Percentiles rank a stretch among this genome's conserved stretches.
Evolutionary conservation across 2,113 vertebrate species (phyloP).

Genomic region (Ctenodactylus gundi): DNA sequence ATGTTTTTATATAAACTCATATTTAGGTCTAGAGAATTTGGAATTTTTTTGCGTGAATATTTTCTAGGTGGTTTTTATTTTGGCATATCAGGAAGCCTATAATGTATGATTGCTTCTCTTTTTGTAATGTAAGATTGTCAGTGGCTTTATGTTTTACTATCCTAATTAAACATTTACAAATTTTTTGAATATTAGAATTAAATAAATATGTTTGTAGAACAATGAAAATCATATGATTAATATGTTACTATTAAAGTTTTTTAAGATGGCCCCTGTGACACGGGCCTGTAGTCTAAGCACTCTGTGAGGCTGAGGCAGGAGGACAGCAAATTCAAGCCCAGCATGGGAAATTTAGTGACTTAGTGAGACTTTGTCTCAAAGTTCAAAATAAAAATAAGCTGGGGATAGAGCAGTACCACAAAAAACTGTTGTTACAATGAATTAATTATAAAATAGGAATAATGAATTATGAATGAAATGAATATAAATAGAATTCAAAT

Average conservation of each 20-base stretch:
- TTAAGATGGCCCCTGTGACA: no score
- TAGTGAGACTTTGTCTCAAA: no score
- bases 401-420: no score
- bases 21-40: background rate
- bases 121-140: background rate
- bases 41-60: conserved; percentile 1
- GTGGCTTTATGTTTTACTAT: background rate
- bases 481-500: conserved; percentile 21
- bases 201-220: background rate
- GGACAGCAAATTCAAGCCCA: no score
- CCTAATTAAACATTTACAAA: no score
- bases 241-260: no score
- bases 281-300: no score
- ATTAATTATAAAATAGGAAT: background rate
- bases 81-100: background rate
- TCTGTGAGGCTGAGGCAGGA: no score
- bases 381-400: no score
- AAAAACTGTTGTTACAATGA: background rate
- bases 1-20: background rate
- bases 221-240: background rate
- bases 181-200: no score
- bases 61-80: background rate
- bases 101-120: background rate
- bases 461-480: conserved; percentile 13
- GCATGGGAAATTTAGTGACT: no score